Percentiles rank a stretch among this genome's conserved stretches.
These are phyloP conservation scores for Tangara arthus DNA, from an alignment of 2,797 vertebrate species.

Conservation along the genomic window DNA sequence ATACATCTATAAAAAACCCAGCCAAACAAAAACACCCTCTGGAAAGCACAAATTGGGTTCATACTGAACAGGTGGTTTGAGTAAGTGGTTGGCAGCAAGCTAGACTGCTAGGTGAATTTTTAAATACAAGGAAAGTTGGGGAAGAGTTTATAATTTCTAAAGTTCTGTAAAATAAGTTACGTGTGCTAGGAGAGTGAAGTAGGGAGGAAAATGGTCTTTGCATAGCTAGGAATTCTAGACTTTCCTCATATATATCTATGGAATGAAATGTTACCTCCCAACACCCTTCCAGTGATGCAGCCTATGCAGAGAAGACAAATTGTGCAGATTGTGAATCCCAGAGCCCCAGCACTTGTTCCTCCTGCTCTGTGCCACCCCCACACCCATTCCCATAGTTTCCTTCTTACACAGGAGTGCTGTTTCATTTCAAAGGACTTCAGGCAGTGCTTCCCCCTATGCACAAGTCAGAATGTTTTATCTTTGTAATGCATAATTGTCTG, in stretches of 20 bases:
- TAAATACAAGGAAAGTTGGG: background rate
- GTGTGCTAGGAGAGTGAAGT: background rate
- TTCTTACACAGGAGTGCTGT: background rate
- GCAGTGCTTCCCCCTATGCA: background rate
- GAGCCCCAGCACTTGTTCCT: background rate
- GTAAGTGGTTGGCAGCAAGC: fast-evolving
- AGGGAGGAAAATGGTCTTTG: background rate
- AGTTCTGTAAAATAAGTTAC: background rate
- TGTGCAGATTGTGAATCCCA: background rate
- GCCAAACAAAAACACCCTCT: background rate
- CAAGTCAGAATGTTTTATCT: background rate
- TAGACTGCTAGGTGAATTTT: background rate
- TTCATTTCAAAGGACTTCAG: background rate
- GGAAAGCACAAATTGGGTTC: background rate
- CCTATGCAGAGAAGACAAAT: fast-evolving
- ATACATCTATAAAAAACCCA: background rate
- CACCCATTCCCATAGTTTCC: background rate
- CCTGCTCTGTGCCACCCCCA: background rate
- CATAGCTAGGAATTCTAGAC: background rate
- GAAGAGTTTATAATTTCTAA: background rate
- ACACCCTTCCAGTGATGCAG: background rate
- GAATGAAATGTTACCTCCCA: background rate
- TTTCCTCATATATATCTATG: background rate
- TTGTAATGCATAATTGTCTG: background rate
- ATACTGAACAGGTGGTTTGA: background rate